Percentiles rank a stretch among this genome's conserved stretches.
These are phyloP conservation scores for Himalopsyche phryganea DNA, from an alignment of 1,140 invertebrate species.

Conservation along the genomic window DNA sequence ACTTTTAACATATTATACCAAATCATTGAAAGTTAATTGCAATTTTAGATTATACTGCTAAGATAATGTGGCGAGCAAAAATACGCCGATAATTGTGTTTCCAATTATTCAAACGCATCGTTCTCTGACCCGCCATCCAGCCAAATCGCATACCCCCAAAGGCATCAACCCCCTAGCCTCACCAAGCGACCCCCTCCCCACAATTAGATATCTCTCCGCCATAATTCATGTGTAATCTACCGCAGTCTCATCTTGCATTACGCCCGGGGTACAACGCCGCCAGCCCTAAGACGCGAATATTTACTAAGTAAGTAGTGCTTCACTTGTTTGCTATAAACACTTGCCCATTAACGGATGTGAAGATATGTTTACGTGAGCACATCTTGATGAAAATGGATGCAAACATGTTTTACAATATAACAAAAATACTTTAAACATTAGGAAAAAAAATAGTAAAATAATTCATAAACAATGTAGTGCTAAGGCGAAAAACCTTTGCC, in stretches of 20 bases:
- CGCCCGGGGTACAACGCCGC: constrained; percentile 16
- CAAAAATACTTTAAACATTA: no score
- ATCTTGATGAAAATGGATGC: no score
- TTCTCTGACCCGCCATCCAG: not conserved
- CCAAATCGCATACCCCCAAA: not conserved
- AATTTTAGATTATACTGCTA: not conserved
- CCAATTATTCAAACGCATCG: not conserved
- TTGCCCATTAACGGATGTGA: constrained; percentile 29
- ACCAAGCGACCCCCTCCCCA: constrained; percentile 14
- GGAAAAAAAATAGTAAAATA: no score
- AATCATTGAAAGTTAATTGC: no score
- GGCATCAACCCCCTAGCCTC: not conserved
- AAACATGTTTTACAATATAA: no score
- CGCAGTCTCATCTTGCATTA: constrained; percentile 33
- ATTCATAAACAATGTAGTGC: no score
- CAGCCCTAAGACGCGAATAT: constrained; percentile 24
- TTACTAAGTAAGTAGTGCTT: constrained; percentile 25
- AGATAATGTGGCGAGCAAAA: not conserved
- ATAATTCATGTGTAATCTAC: constrained; percentile 40
- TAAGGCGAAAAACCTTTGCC: no score
- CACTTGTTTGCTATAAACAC: constrained; percentile 29
- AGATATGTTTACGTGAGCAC: no score
- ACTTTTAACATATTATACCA: no score
- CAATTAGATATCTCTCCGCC: constrained; percentile 39
- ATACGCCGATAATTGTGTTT: not conserved